Base-by-base conservation (phyloP, 1,140 invertebrate genomes). In the Drosophila pandora region DNA sequence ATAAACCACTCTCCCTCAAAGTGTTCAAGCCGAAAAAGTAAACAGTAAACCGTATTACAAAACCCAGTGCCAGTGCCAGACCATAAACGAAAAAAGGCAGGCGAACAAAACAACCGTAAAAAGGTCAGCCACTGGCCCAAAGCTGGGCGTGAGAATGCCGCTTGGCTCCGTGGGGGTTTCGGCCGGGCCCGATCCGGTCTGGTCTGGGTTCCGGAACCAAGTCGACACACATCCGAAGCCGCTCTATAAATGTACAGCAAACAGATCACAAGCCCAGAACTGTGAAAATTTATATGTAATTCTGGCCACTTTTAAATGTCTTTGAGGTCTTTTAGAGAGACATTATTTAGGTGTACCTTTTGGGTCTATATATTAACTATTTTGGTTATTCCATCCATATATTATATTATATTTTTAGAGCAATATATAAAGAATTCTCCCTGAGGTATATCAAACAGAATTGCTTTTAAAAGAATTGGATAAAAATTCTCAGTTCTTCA, bases 61-160 rank as follows among this genome's bases (percentile, higher is more conserved):
- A 78, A 81, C 62, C 47, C 48, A 70, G 54, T 65, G 45, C n/a
- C 48, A 43, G 55, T 65, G 45, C n/a, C 48, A 43, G 55, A 37
- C 48, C 58, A 60, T 69, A 69, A 69, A 81, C 59, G 43, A 47
- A 59, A 56, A 56, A 52, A 32, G 32, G 34, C 53, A 45, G 43
- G 50, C 69, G 32, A 55, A 45, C 54, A 63, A 54, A 30, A 76
- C 67, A 65, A 87, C 82, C 68, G 81, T 67, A 77, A 68, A 87
- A 79, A 87, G 82, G 82, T 85, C 79, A 82, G 50, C 21, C 25
- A 30, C 41, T 69, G 65, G 50, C 63, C 50, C n/a, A 68, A 39
- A 65, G 62, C 58, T 59, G 82, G 83, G 78, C 82, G 82, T 85
- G 83, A 85, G 82, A 67, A 76, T 76, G 54, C 25, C 43, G 53